Evolutionary conservation across 2,888 invertebrate genomes (phyloP), one percentile per base, ranked within the genome.

Genomic region (Athetis lepigone): DNA sequence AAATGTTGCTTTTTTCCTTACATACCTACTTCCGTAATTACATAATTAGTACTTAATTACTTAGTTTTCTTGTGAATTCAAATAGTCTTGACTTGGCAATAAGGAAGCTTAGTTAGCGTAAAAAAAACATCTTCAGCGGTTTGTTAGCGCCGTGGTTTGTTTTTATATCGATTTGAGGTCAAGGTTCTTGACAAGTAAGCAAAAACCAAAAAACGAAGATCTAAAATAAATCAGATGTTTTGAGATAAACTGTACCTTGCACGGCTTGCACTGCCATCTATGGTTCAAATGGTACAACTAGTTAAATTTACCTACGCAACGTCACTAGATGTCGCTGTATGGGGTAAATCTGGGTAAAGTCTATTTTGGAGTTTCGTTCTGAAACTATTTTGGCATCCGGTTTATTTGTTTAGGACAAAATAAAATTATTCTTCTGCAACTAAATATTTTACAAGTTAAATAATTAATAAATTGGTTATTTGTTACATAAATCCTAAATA

Each of bases 91-190:
- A 16, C 18, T 4, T 23, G 23, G 11, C 7, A 8, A 25, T 27
- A 13, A 37, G 25, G 21, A 60, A 39, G 11, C n/a, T 6, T 2
- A 1, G 8, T n/a, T 7, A 18, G 4, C 5, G 42, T 21, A 1
- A 19, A 60, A 46, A 25, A 42, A 16, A 25, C 6, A 11, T 8
- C n/a, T 9, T 4, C 4, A 27, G 19, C 13, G 11, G 19, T 16
- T 27, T 5, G 5, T 11, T 13, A n/a, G 13, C 37, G 18, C 9
- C 18, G 16, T 33, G 18, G 23, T 23, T 47, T 23, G 27, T 16
- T 49, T 37, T 37, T 58, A 18, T 58, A n/a, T 37, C 66, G 43
- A 6, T 66, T 45, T 58, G 67, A 57, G 65, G 67, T 66, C 65
- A 65, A 65, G 67, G 37, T 45, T 66, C 23, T 67, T 66, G 37